A percentile compares a stretch with the other conserved stretches of the same genome.
These are phyloP conservation scores for Agrotis puta DNA, from an alignment of 2,888 invertebrate genomes.

Conservation along the genomic window DNA sequence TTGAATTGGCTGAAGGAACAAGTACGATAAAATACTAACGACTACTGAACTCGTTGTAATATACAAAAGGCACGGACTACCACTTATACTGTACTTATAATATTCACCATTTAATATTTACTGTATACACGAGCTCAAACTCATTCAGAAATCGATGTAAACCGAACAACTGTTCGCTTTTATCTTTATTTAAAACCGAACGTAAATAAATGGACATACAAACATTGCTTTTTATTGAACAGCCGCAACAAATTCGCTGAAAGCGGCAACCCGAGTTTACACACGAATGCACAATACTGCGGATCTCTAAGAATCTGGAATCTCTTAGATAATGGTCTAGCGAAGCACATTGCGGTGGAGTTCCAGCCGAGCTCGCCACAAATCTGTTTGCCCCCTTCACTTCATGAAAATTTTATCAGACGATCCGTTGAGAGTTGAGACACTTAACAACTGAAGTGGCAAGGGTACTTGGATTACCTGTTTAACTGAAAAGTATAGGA, in stretches of 20 bases:
- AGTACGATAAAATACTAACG: not conserved
- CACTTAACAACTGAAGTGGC: not conserved
- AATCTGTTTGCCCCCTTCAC: constrained; percentile 38
- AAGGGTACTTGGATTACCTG: constrained; percentile 5
- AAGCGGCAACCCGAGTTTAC: not conserved
- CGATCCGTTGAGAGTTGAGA: constrained; percentile 11
- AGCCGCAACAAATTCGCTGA: not conserved
- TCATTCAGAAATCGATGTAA: constrained; percentile 8
- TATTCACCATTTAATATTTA: constrained; percentile 1
- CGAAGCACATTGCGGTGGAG: constrained; percentile 16
- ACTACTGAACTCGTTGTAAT: not conserved
- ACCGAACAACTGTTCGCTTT: constrained; percentile 4
- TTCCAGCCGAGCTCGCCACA: constrained; percentile 24
- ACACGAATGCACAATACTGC: constrained; percentile 5
- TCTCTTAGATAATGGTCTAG: constrained; percentile 5
- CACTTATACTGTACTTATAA: not conserved
- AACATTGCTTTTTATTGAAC: constrained; percentile 9
- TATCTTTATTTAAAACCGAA: not conserved
- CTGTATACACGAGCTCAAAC: not conserved
- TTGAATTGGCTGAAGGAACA: not conserved
- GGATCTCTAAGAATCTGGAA: constrained; percentile 20
- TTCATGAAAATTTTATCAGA: constrained; percentile 51
- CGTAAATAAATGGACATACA: constrained; percentile 5
- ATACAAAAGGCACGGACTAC: not conserved
- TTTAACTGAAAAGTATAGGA: not conserved